These are phyloP conservation scores for Diceros bicornis DNA, from an alignment of 2,797 vertebrate species.

Conservation along the genomic window DNA sequence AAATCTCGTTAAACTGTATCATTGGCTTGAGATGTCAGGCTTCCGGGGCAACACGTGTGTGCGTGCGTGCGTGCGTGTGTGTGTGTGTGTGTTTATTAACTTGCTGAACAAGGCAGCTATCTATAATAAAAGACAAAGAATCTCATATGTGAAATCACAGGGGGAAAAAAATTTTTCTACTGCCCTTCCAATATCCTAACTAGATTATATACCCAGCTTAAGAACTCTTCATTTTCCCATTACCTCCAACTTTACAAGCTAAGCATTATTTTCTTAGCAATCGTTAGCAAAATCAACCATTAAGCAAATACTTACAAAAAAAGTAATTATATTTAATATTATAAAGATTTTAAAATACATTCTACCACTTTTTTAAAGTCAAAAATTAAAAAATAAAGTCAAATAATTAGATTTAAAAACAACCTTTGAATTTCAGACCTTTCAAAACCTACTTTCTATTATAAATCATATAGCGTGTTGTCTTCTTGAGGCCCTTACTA, in stretches of 20 bases:
- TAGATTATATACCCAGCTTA: background rate
- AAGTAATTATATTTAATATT: background rate
- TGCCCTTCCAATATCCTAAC: background rate
- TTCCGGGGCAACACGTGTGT: background rate
- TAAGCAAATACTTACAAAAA: slow-evolving; percentile 1
- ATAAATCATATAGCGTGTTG: background rate
- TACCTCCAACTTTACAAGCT: background rate
- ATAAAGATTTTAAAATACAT: background rate
- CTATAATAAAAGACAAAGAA: background rate
- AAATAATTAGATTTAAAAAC: slow-evolving; percentile 13
- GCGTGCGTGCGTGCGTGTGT: background rate
- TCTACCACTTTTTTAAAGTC: background rate
- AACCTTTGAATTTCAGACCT: background rate
- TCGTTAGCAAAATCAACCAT: background rate
- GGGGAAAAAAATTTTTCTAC: background rate
- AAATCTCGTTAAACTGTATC: background rate
- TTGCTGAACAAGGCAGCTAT: background rate
- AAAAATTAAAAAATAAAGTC: background rate
- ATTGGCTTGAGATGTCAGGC: background rate
- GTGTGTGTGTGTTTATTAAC: background rate
- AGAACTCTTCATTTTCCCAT: background rate
- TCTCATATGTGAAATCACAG: background rate
- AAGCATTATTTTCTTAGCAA: background rate
- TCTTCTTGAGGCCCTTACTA: background rate
- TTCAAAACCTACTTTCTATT: slow-evolving; percentile 37